Evolutionary conservation across 2,113 vertebrate species (phyloP).

Genomic region (Heptranchias perlo): DNA sequence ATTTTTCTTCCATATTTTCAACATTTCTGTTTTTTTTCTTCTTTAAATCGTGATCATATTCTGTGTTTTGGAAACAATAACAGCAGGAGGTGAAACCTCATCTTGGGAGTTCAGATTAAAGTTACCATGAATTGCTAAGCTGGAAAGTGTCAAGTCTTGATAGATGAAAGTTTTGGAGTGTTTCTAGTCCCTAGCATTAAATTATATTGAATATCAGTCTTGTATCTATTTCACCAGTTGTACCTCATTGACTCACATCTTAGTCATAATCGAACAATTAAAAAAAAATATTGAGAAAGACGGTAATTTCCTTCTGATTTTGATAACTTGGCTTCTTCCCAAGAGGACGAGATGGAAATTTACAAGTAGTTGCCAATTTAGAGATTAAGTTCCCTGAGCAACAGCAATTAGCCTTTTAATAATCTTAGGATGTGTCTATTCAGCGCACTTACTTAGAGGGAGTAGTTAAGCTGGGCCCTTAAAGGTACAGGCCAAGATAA

Average conservation of each 20-base stretch:
- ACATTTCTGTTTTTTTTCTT: neutral
- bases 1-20: neutral
- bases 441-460: neutral
- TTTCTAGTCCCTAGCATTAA: neutral
- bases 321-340: neutral
- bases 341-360: neutral
- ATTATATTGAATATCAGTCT: neutral
- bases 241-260: neutral
- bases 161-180: neutral
- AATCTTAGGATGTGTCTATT: neutral
- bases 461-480: neutral
- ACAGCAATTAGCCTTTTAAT: neutral
- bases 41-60: neutral
- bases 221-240: neutral
- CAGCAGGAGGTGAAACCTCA: neutral
- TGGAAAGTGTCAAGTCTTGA: neutral
- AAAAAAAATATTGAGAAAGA: neutral
- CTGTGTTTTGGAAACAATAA: neutral
- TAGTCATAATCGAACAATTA: neutral
- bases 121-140: neutral
- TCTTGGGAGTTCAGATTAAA: slow-evolving; percentile 2
- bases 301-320: neutral
- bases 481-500: neutral
- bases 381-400: neutral
- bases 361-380: neutral